A percentile compares a stretch with the other conserved stretches of the same genome.
phyloP scores from a whole-genome alignment of 2,888 invertebrate genomes.

The Tolmerus cingulatus region DNA sequence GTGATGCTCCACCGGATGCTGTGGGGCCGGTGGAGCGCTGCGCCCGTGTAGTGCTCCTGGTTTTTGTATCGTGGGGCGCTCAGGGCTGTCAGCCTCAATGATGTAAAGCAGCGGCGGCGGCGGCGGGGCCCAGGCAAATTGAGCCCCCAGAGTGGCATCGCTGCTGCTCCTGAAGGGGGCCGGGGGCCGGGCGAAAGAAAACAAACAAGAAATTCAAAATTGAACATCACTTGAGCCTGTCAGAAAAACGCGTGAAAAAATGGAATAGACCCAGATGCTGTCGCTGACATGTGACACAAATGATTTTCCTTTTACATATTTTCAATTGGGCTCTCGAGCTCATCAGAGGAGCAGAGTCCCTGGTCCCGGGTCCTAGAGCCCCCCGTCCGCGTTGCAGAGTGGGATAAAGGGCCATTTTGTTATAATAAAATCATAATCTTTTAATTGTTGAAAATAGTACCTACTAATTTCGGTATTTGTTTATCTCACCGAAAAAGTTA shows the following conservation, averaged over 20 bases:
- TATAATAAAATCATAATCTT: background rate
- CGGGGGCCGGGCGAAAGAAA: constrained; percentile 8
- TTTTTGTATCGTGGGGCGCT: constrained; percentile 38
- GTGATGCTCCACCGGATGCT: background rate
- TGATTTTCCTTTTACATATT: constrained; percentile 48
- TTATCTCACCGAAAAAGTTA: no score
- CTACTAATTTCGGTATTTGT: no score
- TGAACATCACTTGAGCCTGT: constrained; percentile 49
- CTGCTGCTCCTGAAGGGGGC: background rate
- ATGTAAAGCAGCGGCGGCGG: constrained; percentile 43
- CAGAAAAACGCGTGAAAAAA: constrained; percentile 49
- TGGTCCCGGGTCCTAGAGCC: background rate
- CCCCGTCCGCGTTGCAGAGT: background rate
- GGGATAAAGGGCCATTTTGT: background rate
- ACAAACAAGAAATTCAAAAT: constrained; percentile 47
- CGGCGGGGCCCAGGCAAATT: background rate
- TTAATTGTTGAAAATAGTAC: no score
- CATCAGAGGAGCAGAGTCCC: background rate
- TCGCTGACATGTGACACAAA: constrained; percentile 49
- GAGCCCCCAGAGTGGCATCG: background rate
- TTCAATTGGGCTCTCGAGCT: constrained; percentile 30
- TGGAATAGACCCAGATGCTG: constrained; percentile 48
- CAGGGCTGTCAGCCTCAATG: constrained; percentile 45
- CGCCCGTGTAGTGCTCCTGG: background rate
- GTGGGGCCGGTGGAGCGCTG: background rate